Base-by-base conservation (phyloP, 2,797 vertebrate species). In the Pseudocheirus occidentalis region DNA sequence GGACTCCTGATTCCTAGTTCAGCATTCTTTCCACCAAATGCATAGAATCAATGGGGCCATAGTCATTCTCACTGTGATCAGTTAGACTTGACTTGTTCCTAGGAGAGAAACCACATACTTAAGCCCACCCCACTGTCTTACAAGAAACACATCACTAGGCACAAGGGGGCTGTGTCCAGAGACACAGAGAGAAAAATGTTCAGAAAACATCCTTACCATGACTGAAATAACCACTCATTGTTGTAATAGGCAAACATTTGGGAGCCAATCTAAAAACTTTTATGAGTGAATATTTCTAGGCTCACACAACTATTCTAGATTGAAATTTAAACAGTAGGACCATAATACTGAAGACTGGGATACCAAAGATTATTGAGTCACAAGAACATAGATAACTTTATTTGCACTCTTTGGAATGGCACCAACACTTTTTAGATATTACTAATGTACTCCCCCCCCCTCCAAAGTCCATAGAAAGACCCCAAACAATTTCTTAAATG, bases 361-460 rank as follows among this genome's bases (percentile, higher is more conserved):
- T 50, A 46, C 10, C 9, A 87, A 87, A 21, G 40, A 50, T 87
- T 50, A 87, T 50, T 87, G 9, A 4, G 9, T 87, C 24, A 14
- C 73, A 50, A 87, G 21, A 87, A 87, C 5, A 0, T 14, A 1
- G 7, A 58, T 0, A 92, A 62, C 54, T 14, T 53, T 3, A 24
- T 27, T 6, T 55, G 50, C 10, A 34, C 14, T 29, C 3, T 11
- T 62, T 14, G 1, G 18, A 16, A 28, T 0, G 56, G 56, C 50
- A 28, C 0, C 11, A 1, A n/a, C 55, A 62, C 73, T 18, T 21
- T 5, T 1, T 59, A 12, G 91, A 55, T 54, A 56, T 3, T 6
- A 0, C 53, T 6, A 54, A n/a, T 0, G 0, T 27, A 34, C 59
- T 13, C 3, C 2, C 10, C 4, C 62, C 13, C n/a, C 16, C n/a